Evolutionary conservation across 2,888 invertebrate genomes (phyloP).

Genomic region (Trissolcus japonicus): DNA sequence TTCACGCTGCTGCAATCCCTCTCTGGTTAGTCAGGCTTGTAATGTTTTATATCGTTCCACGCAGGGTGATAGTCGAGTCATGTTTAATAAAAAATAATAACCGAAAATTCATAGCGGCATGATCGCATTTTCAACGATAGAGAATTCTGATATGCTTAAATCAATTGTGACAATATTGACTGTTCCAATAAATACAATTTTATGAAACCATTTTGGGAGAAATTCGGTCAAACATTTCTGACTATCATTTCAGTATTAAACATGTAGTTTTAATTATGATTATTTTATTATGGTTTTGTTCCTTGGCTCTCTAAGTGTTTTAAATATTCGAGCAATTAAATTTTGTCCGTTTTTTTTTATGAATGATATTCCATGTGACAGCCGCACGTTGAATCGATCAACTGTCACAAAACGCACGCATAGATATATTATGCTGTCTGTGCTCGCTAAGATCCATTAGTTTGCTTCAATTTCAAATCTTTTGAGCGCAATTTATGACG

Average conservation of each 20-base stretch:
- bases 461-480: slow-evolving; percentile 51
- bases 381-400: slow-evolving; percentile 38
- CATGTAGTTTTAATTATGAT: neutral
- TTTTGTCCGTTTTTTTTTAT: no score
- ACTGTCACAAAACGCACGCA: slow-evolving; percentile 38
- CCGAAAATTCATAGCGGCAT: no score
- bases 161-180: no score
- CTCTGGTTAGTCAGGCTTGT: slow-evolving; percentile 8
- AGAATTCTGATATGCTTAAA: no score
- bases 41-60: slow-evolving; percentile 14
- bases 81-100: no score
- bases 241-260: neutral
- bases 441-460: slow-evolving; percentile 48
- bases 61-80: neutral
- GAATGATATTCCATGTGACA: slow-evolving; percentile 25
- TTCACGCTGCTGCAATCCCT: slow-evolving; percentile 15
- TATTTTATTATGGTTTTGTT: no score
- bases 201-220: no score
- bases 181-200: no score
- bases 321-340: no score
- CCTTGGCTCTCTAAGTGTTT: no score
- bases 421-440: slow-evolving; percentile 45
- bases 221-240: neutral
- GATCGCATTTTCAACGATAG: no score
- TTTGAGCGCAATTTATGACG: slow-evolving; percentile 37